Evolutionary conservation across 2,113 vertebrate species (phyloP).

Genomic region (Mustela lutreola): DNA sequence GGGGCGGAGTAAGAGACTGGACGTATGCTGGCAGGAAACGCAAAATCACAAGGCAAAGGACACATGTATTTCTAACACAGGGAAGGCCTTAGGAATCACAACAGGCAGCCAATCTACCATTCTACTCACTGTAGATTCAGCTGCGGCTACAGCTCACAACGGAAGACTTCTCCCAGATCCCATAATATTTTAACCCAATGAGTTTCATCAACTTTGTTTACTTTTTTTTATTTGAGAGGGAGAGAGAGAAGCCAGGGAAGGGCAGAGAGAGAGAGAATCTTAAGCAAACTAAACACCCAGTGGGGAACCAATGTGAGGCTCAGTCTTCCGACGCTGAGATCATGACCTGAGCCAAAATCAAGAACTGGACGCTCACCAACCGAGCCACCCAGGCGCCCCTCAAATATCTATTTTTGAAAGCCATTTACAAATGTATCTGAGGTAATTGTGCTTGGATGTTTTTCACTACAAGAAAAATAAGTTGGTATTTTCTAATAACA

Average conservation of each 20-base stretch:
- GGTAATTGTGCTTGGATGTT: not conserved
- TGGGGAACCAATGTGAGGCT: not conserved
- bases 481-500: slow-evolving; percentile 59
- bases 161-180: slow-evolving; percentile 2
- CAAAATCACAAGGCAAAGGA: not conserved
- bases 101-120: not conserved
- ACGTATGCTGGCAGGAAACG: not conserved
- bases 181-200: not conserved
- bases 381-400: not conserved
- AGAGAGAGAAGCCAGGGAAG: not conserved
- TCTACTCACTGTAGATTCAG: not conserved
- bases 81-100: not conserved
- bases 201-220: not conserved
- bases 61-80: not conserved
- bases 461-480: slow-evolving; percentile 71
- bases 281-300: not conserved
- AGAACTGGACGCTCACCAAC: not conserved
- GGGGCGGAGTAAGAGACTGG: not conserved
- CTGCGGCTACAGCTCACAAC: not conserved
- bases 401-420: slow-evolving; percentile 62
- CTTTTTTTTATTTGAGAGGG: not conserved
- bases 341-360: not conserved
- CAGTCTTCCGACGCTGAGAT: not conserved
- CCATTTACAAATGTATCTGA: slow-evolving; percentile 35
- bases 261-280: not conserved